These are phyloP conservation scores for Brachypalpus laphriformis DNA, from an alignment of 2,888 invertebrate genomes.

Conservation along the genomic window DNA sequence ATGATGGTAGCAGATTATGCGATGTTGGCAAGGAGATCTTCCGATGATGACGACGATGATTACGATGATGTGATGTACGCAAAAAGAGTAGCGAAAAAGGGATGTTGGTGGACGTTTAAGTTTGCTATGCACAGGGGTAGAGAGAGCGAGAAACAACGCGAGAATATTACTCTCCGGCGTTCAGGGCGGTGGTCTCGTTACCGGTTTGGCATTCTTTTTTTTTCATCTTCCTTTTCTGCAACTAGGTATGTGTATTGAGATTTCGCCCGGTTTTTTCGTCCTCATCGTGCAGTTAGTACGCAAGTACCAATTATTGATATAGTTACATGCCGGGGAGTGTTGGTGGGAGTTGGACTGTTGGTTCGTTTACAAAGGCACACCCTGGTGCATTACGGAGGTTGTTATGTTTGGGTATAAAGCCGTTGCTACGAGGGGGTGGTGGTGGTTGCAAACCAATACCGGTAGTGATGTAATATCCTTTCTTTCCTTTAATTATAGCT, in stretches of 20 bases:
- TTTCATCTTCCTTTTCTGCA: conserved; percentile 4
- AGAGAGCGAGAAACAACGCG: neutral
- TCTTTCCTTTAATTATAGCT: conserved; percentile 49
- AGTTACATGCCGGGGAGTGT: conserved; percentile 34
- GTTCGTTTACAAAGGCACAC: conserved; percentile 51
- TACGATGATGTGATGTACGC: conserved; percentile 1
- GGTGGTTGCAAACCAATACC: conserved; percentile 54
- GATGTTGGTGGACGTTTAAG: conserved; percentile 22
- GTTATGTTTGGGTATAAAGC: conserved; percentile 56
- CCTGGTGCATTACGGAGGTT: conserved; percentile 48
- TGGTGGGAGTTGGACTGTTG: neutral
- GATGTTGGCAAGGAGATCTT: conserved; percentile 13
- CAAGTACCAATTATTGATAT: conserved; percentile 64
- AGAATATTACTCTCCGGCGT: conserved; percentile 24
- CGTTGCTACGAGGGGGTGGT: conserved; percentile 57
- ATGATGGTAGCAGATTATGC: conserved; percentile 13
- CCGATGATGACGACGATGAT: conserved; percentile 26
- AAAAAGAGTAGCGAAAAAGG: conserved; percentile 26
- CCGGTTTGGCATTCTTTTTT: conserved; percentile 33
- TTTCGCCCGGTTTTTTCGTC: conserved; percentile 29
- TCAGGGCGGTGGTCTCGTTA: conserved; percentile 63
- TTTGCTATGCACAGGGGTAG: neutral
- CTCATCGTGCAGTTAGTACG: conserved; percentile 43
- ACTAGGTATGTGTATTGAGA: conserved; percentile 30
- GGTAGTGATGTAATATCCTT: conserved; percentile 59